Conservation (phyloP, 2,113 vertebrate genomes). For the Pogona vitticeps region DNA sequence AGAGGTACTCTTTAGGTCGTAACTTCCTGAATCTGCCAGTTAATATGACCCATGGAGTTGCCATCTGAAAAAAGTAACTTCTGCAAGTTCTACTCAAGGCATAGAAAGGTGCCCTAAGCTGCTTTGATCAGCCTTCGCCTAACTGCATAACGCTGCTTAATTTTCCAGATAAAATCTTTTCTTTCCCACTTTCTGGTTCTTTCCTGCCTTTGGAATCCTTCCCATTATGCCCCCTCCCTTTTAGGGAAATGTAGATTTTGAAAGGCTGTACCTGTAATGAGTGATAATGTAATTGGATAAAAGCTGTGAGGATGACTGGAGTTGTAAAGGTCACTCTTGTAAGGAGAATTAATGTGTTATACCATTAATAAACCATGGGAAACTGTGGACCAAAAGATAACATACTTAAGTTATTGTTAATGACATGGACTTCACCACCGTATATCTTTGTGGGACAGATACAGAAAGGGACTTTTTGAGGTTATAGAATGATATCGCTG, state of each 20-base stretch:
- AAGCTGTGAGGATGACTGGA: constrained; percentile 78
- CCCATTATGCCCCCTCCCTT: constrained; percentile 69
- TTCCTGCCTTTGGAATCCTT: constrained; percentile 62
- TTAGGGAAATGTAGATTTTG: constrained; percentile 75
- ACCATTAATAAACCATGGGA: constrained; percentile 80
- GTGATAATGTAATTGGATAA: constrained; percentile 81
- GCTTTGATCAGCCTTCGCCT: constrained; percentile 27
- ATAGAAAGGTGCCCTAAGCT: background rate
- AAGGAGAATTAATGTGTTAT: constrained; percentile 80
- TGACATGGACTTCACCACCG: constrained; percentile 71
- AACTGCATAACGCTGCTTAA: constrained; percentile 32
- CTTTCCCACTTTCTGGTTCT: constrained; percentile 49
- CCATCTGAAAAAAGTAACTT: no score
- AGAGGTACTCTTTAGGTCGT: no score
- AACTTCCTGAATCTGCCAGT: no score
- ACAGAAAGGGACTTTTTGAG: constrained; percentile 75
- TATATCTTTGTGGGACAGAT: constrained; percentile 73
- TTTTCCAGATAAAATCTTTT: constrained; percentile 53
- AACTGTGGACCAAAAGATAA: constrained; percentile 79
- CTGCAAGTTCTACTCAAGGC: background rate
- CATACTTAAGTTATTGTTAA: constrained; percentile 79
- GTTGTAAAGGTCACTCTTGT: constrained; percentile 80
- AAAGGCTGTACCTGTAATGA: constrained; percentile 78
- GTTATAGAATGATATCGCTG: constrained; percentile 56
- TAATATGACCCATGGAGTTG: no score